Evolutionary conservation across 1,140 invertebrate genomes (phyloP).

Genomic region (Telenomus remus): DNA sequence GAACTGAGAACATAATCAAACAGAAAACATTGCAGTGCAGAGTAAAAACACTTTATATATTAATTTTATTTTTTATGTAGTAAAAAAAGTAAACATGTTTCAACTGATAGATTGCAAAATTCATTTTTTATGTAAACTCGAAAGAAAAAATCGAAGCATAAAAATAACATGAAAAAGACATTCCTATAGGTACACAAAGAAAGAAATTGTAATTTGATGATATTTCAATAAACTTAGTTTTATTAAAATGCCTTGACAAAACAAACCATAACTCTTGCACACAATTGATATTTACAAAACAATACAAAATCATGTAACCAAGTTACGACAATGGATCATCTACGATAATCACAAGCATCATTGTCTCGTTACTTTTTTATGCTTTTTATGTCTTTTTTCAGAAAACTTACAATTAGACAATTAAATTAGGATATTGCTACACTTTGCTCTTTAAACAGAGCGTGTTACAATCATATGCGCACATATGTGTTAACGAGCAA

Average conservation of each 20-base stretch:
- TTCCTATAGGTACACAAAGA: no score
- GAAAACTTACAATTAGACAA: slow-evolving; percentile 52
- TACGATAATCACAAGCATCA: background rate
- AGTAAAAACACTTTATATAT: no score
- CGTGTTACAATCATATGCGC: background rate
- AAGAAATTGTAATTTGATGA: background rate
- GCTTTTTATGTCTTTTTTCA: background rate
- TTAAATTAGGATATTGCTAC: slow-evolving; percentile 59
- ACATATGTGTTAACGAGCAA: slow-evolving; percentile 18
- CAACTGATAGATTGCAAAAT: no score
- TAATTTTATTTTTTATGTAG: no score
- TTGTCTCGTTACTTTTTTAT: slow-evolving; percentile 3
- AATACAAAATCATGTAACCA: slow-evolving; percentile 21
- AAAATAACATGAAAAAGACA: no score
- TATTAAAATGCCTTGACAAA: slow-evolving; percentile 25
- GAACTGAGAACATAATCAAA: no score
- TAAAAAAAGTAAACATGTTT: no score
- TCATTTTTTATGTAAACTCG: no score
- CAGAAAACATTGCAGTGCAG: no score
- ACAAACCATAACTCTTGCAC: slow-evolving; percentile 14
- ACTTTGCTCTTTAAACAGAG: slow-evolving; percentile 21
- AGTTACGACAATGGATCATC: slow-evolving; percentile 22
- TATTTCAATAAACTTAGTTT: slow-evolving; percentile 14
- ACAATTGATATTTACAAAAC: slow-evolving; percentile 21
- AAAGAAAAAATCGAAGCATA: no score